Evolutionary conservation across 1,140 invertebrate genomes (phyloP).

Genomic region (Apolygus lucorum): DNA sequence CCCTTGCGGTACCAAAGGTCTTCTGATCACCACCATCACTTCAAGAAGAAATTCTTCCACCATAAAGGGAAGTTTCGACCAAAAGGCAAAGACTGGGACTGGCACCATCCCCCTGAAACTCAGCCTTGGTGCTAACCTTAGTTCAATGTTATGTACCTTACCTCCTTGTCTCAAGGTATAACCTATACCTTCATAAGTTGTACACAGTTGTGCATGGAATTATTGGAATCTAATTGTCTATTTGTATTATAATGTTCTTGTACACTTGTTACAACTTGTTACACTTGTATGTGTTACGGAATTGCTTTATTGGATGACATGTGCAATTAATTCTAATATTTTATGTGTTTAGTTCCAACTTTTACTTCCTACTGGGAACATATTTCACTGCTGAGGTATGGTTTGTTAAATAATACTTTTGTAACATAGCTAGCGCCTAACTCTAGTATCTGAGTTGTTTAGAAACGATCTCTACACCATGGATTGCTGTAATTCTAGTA

Average conservation of each 20-base stretch:
- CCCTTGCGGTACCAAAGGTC: conserved; percentile 53
- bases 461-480: not conserved
- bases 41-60: conserved; percentile 72
- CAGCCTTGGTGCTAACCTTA: conserved; percentile 30
- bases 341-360: not conserved
- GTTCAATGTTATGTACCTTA: not conserved
- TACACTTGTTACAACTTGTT: conserved; percentile 2
- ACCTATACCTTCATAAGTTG: not conserved
- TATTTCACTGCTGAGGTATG: not conserved
- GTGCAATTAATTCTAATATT: not conserved
- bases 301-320: not conserved
- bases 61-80: conserved; percentile 51
- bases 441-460: not conserved
- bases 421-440: not conserved
- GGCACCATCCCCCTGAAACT: conserved; percentile 39
- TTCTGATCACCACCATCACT: conserved; percentile 53
- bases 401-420: conserved; percentile 2
- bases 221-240: not conserved
- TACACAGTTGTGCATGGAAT: too few species aligned
- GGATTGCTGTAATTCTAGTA: not conserved
- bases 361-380: not conserved
- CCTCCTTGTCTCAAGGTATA: not conserved
- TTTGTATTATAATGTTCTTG: conserved; percentile 4
- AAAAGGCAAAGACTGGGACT: conserved; percentile 68
- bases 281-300: not conserved